Conservation (phyloP, 1,140 invertebrate species). For the Pomacea maculata region DNA sequence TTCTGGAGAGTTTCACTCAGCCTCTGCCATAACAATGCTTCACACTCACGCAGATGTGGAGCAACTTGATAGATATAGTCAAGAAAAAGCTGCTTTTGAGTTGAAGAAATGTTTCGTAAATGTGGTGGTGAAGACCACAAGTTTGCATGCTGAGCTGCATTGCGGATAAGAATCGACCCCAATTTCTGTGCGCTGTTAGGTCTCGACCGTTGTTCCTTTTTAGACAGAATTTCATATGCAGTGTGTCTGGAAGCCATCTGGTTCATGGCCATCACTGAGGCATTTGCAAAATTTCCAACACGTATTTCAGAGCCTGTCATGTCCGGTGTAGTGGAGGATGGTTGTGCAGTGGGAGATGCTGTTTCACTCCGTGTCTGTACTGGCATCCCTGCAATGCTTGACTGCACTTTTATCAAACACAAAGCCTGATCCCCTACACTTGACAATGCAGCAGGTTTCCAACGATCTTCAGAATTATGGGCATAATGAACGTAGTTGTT, state of each 20-base stretch:
- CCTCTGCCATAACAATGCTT: slow-evolving; percentile 36
- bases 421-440: slow-evolving; percentile 9
- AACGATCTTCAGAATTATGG: too few species aligned
- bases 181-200: slow-evolving; percentile 39
- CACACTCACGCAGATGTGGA: slow-evolving; percentile 32
- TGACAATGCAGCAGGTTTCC: not conserved
- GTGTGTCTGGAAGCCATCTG: slow-evolving; percentile 21
- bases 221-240: slow-evolving; percentile 34
- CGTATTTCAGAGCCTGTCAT: slow-evolving; percentile 6
- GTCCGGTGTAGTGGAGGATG: slow-evolving; percentile 20
- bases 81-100: slow-evolving; percentile 31
- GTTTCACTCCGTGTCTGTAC: not conserved
- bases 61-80: slow-evolving; percentile 32
- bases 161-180: slow-evolving; percentile 36
- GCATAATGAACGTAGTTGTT: too few species aligned
- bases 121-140: slow-evolving; percentile 40
- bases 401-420: slow-evolving; percentile 9
- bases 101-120: slow-evolving; percentile 30
- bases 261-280: slow-evolving; percentile 17
- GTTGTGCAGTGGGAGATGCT: slow-evolving; percentile 15
- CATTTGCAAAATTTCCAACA: not conserved
- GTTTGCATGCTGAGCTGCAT: slow-evolving; percentile 38
- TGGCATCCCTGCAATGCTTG: not conserved
- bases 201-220: slow-evolving; percentile 26
- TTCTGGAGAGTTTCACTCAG: slow-evolving; percentile 44